Conservation (phyloP, 2,797 vertebrate species). For the Alfaro cultratus region DNA sequence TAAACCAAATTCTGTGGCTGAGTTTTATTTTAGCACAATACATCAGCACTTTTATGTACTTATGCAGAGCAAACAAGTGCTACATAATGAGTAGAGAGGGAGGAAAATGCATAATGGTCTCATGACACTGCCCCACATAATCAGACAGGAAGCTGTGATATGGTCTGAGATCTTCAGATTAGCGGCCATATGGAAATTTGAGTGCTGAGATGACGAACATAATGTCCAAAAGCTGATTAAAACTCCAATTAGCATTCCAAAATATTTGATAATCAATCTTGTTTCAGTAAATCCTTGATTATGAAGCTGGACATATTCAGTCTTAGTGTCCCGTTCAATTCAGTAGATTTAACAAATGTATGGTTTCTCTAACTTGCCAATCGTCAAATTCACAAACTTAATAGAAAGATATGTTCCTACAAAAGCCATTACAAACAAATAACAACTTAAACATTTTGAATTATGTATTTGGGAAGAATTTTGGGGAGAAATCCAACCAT, state of each 20-base stretch:
- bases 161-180: constrained; percentile 48
- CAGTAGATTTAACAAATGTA: neutral
- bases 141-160: constrained; percentile 42
- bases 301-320: neutral
- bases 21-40: neutral
- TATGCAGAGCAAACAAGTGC: neutral
- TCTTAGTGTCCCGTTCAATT: neutral
- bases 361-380: neutral
- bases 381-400: too few species aligned
- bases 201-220: constrained; percentile 32
- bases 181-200: constrained; percentile 50
- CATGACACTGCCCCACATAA: constrained; percentile 19
- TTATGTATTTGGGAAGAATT: neutral
- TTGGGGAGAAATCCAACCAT: neutral
- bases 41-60: neutral
- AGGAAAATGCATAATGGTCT: neutral
- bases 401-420: neutral
- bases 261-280: neutral
- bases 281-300: neutral
- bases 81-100: neutral
- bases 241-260: constrained; percentile 12
- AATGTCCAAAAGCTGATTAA: constrained; percentile 4
- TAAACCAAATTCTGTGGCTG: neutral
- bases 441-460: neutral
- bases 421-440: neutral